Evolutionary conservation across 2,797 vertebrate genomes (phyloP).

Genomic region (Potorous gilbertii): DNA sequence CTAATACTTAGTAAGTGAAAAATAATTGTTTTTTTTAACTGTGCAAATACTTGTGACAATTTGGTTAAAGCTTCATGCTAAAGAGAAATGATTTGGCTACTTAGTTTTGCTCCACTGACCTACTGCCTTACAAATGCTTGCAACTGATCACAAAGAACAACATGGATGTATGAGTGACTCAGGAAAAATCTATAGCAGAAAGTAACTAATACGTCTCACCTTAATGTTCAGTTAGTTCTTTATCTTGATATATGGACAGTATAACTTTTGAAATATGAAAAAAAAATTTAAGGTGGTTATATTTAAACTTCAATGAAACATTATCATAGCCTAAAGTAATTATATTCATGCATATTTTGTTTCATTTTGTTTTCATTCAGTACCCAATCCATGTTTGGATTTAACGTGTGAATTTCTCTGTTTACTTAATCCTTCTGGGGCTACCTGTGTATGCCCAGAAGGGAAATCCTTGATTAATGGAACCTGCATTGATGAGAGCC

Average conservation of each 20-base stretch:
- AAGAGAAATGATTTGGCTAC: constrained; percentile 5
- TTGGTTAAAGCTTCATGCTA: not conserved
- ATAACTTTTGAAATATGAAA: constrained; percentile 8
- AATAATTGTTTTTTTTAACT: not conserved
- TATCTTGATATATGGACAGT: not conserved
- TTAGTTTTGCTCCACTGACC: not conserved
- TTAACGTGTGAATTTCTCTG: constrained; percentile 97
- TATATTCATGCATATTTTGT: not conserved
- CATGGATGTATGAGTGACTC: not conserved
- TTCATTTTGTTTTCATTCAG: constrained; percentile 80
- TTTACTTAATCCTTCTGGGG: constrained; percentile 95
- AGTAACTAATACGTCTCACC: not conserved
- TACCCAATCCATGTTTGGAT: constrained; percentile 93
- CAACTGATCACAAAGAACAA: not conserved
- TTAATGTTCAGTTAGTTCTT: not conserved
- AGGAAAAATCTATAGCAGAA: not conserved
- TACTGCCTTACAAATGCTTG: not conserved
- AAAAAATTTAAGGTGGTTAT: not conserved
- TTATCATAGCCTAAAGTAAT: constrained; percentile 42
- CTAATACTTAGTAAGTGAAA: not conserved
- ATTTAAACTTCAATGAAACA: constrained; percentile 29
- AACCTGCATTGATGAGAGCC: constrained; percentile 91
- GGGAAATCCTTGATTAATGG: constrained; percentile 95
- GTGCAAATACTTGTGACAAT: not conserved
- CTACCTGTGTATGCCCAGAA: constrained; percentile 95